phyloP scores from a whole-genome alignment of 2,797 vertebrate species.

The Petrocephalus sullivani region DNA sequence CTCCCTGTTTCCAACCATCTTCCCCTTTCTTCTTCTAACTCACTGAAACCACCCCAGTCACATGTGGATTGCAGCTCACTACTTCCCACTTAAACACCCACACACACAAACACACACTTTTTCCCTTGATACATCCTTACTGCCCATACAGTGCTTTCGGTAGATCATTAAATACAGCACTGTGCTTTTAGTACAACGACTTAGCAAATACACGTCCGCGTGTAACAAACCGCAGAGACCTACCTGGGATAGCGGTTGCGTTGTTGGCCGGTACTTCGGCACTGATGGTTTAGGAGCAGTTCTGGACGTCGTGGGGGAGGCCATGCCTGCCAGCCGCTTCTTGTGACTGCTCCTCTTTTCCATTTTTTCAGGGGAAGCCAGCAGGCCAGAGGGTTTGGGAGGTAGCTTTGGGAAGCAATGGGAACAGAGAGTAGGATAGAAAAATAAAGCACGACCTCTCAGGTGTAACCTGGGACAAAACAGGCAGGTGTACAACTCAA shows the following conservation, averaged over 20 bases:
- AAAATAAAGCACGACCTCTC: background rate
- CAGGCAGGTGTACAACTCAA: background rate
- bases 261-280: constrained; percentile 44
- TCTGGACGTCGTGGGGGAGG: constrained; percentile 34
- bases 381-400: constrained; percentile 72
- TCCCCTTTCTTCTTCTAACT: constrained; percentile 7
- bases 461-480: background rate
- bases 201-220: background rate
- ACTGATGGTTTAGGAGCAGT: constrained; percentile 40
- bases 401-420: constrained; percentile 59
- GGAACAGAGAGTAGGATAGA: background rate
- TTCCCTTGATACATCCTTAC: background rate
- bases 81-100: background rate
- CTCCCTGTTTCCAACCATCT: background rate
- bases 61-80: background rate
- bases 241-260: constrained; percentile 53
- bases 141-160: background rate
- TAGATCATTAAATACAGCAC: background rate
- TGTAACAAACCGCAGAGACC: background rate
- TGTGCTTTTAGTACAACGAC: background rate
- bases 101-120: background rate
- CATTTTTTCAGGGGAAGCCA: constrained; percentile 46
- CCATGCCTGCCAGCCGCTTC: constrained; percentile 23
- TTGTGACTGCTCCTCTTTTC: constrained; percentile 46
- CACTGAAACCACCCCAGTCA: background rate